Evolutionary conservation across 1,140 invertebrate species (phyloP).

Genomic region (Drosophila orena): DNA sequence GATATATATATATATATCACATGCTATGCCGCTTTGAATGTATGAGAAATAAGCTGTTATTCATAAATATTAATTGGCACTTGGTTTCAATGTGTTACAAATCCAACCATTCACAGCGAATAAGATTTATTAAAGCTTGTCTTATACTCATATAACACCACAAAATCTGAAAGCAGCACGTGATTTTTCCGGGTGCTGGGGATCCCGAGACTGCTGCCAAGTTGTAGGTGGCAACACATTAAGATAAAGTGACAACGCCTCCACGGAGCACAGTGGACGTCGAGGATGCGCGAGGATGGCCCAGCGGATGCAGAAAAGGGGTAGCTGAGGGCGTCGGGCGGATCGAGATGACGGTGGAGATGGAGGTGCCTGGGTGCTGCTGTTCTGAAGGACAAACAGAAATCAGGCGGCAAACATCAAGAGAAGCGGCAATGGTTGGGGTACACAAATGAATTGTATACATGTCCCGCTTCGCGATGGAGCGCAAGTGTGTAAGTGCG

Average conservation of each 20-base stretch:
- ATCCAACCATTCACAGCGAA: too few species aligned
- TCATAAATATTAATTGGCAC: too few species aligned
- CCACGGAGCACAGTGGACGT: constrained; percentile 52
- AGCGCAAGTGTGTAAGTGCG: constrained; percentile 2
- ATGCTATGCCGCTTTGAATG: too few species aligned
- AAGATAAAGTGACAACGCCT: constrained; percentile 83
- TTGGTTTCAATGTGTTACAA: too few species aligned
- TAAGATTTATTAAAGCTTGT: too few species aligned
- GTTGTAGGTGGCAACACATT: constrained; percentile 82
- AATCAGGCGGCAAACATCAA: constrained; percentile 72
- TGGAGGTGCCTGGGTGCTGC: not conserved
- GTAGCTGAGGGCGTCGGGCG: constrained; percentile 15
- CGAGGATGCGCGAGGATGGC: constrained; percentile 14
- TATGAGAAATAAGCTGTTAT: too few species aligned
- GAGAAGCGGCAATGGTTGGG: constrained; percentile 37
- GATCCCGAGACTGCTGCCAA: constrained; percentile 47
- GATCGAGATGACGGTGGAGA: not conserved
- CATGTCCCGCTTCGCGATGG: constrained; percentile 36
- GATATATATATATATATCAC: too few species aligned
- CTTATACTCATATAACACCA: too few species aligned
- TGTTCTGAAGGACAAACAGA: constrained; percentile 74
- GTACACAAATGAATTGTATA: constrained; percentile 76
- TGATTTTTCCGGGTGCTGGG: constrained; percentile 9
- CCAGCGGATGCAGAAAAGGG: constrained; percentile 52
- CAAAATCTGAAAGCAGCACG: not conserved